These are phyloP conservation scores for Leucophenga varia DNA, from an alignment of 1,140 invertebrate genomes.

Conservation along the genomic window DNA sequence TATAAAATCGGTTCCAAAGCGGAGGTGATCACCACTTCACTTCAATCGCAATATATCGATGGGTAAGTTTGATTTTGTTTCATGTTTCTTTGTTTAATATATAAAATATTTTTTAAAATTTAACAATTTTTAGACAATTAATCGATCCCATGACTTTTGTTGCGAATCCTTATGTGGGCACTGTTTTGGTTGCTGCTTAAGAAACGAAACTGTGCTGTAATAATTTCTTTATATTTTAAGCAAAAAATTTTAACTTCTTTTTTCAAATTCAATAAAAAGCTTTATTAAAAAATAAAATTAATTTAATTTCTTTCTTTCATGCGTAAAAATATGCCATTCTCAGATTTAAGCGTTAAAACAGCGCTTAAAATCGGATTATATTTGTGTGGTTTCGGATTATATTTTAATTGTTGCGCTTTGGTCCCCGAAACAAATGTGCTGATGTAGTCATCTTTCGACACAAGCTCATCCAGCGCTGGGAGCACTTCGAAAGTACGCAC, in stretches of 20 bases:
- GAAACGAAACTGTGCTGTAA: neutral
- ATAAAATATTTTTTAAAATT: neutral
- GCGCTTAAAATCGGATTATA: slow-evolving; percentile 43
- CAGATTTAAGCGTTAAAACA: slow-evolving; percentile 41
- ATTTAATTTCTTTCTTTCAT: slow-evolving; percentile 24
- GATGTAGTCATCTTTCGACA: slow-evolving; percentile 33
- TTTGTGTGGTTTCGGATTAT: slow-evolving; percentile 26
- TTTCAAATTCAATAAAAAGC: no score
- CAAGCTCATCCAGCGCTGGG: slow-evolving; percentile 40
- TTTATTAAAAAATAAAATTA: neutral
- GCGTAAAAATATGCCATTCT: slow-evolving; percentile 40
- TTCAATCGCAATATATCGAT: slow-evolving; percentile 39
- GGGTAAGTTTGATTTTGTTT: slow-evolving; percentile 21
- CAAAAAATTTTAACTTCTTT: no score
- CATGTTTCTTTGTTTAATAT: no score
- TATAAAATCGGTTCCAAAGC: slow-evolving; percentile 29
- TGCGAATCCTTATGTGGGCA: slow-evolving; percentile 37
- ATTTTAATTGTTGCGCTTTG: slow-evolving; percentile 14
- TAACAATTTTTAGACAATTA: slow-evolving; percentile 2
- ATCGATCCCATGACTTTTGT: slow-evolving; percentile 30
- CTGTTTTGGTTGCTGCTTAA: slow-evolving; percentile 35
- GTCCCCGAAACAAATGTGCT: slow-evolving; percentile 29
- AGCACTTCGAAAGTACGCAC: slow-evolving; percentile 47
- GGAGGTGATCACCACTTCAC: slow-evolving; percentile 45
- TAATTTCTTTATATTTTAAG: neutral